phyloP scores from a whole-genome alignment of 2,888 invertebrate species.

The Silvanus unidentatus region DNA sequence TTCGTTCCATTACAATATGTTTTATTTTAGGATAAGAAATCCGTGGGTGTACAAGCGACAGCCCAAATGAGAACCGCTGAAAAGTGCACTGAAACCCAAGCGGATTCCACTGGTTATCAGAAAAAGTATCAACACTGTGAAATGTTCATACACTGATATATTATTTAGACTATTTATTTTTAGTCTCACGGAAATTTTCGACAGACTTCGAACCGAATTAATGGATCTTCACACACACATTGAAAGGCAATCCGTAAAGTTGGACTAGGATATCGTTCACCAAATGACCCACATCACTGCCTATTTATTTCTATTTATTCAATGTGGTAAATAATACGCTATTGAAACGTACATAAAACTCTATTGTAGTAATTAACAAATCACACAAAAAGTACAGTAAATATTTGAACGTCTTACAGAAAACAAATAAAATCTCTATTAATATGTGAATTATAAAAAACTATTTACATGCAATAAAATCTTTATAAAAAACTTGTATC shows the following conservation, averaged over 20 bases:
- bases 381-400: too few species aligned
- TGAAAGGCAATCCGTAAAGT: slow-evolving; percentile 35
- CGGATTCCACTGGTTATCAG: slow-evolving; percentile 23
- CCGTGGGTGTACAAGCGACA: slow-evolving; percentile 35
- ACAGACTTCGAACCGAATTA: slow-evolving; percentile 40
- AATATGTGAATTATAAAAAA: too few species aligned
- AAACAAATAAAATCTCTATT: too few species aligned
- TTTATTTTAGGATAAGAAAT: slow-evolving; percentile 30
- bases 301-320: too few species aligned
- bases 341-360: too few species aligned
- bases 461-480: too few species aligned
- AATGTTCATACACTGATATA: background rate
- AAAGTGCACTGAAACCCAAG: slow-evolving; percentile 27
- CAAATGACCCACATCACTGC: too few species aligned
- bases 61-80: slow-evolving; percentile 28
- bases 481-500: too few species aligned
- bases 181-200: slow-evolving; percentile 41
- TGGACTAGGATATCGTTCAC: too few species aligned
- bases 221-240: slow-evolving; percentile 40
- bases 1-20: background rate
- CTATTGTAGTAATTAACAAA: too few species aligned
- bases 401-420: too few species aligned
- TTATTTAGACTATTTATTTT: slow-evolving; percentile 18
- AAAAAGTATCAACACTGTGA: slow-evolving; percentile 26
- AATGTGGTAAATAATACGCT: too few species aligned